These are phyloP conservation scores for Amphipoea oculea DNA, from an alignment of 2,888 invertebrate species.

Conservation along the genomic window DNA sequence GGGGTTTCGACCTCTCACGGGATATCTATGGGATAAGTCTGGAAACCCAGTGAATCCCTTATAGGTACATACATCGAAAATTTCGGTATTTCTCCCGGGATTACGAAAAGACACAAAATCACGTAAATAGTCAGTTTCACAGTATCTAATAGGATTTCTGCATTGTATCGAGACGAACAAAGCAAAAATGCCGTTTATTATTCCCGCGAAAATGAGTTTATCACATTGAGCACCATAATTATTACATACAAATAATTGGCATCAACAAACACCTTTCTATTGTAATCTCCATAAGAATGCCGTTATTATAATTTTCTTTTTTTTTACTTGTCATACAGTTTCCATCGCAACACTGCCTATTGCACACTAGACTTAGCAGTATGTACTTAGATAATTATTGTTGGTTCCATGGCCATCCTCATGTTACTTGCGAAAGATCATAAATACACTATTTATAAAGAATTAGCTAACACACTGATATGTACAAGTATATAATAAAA, in stretches of 20 bases:
- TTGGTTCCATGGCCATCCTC: neutral
- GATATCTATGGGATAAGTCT: constrained; percentile 13
- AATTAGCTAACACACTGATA: neutral
- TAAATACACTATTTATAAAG: neutral
- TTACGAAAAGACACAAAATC: constrained; percentile 10
- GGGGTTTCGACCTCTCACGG: constrained; percentile 4
- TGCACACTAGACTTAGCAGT: neutral
- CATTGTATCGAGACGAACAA: neutral
- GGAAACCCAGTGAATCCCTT: constrained; percentile 16
- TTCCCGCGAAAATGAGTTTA: neutral
- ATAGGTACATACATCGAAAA: neutral
- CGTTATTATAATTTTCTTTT: neutral
- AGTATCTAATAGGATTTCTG: neutral
- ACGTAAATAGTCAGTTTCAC: constrained; percentile 12
- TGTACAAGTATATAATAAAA: too few species aligned
- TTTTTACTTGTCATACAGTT: neutral
- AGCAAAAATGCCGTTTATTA: neutral
- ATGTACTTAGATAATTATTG: neutral
- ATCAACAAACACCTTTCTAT: neutral
- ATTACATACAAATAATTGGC: neutral
- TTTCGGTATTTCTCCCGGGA: constrained; percentile 5
- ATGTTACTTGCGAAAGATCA: neutral
- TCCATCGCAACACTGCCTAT: neutral
- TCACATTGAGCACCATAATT: neutral
- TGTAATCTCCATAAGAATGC: neutral